Conservation (phyloP, 2,113 vertebrate genomes). For the Sander lucioperca region DNA sequence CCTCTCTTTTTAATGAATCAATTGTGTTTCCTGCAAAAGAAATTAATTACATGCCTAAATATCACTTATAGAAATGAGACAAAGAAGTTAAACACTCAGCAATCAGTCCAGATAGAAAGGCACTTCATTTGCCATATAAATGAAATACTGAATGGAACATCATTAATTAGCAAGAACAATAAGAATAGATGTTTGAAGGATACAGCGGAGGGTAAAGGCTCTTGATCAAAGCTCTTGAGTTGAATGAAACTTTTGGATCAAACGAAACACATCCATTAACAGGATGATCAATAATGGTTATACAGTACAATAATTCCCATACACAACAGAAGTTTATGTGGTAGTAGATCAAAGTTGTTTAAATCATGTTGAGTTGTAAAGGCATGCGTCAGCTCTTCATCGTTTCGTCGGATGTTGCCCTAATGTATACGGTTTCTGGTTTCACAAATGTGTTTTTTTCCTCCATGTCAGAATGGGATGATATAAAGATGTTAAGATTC, state of each 20-base stretch:
- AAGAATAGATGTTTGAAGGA: conserved; percentile 69
- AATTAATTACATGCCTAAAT: conserved; percentile 86
- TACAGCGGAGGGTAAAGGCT: conserved; percentile 67
- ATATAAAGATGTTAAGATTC: conserved; percentile 64
- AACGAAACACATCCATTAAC: conserved; percentile 42
- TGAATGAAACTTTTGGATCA: conserved; percentile 52
- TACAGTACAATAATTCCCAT: conserved; percentile 7
- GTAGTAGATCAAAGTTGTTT: conserved; percentile 2
- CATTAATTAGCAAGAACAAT: conserved; percentile 77
- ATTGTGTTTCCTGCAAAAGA: conserved; percentile 83
- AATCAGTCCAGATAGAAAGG: conserved; percentile 78
- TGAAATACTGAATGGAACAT: conserved; percentile 74
- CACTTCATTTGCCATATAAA: conserved; percentile 78
- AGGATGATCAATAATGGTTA: conserved; percentile 14
- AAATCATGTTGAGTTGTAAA: conserved; percentile 8
- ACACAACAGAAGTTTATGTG: background rate
- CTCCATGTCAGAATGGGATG: conserved; percentile 31
- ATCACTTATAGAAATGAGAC: conserved; percentile 80
- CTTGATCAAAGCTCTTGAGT: conserved; percentile 61
- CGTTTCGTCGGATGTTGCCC: background rate
- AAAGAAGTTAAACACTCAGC: conserved; percentile 81
- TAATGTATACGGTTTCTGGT: conserved; percentile 3
- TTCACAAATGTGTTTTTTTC: conserved; percentile 25
- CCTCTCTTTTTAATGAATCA: conserved; percentile 85
- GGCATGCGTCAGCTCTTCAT: conserved; percentile 13